Percentiles rank a stretch among this genome's conserved stretches.
These are phyloP conservation scores for Hippocampus barbouri DNA, from an alignment of 2,113 vertebrate species.

Conservation along the genomic window DNA sequence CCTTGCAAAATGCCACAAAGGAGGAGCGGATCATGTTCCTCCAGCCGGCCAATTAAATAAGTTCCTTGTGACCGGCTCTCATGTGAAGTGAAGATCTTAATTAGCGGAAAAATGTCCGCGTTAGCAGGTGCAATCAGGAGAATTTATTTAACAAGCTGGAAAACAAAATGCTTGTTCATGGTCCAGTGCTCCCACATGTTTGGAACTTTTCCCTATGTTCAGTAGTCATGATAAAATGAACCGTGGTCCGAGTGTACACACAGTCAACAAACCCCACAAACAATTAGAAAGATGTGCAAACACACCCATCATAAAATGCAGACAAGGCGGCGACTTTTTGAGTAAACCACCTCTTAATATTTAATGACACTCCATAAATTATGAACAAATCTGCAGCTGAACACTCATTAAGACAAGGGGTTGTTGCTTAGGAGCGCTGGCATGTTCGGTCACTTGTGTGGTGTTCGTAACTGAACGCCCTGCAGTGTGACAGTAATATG, in stretches of 20 bases:
- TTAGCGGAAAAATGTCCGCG: slow-evolving; percentile 11
- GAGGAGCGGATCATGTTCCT: slow-evolving; percentile 22
- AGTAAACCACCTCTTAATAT: slow-evolving; percentile 60
- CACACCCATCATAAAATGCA: background rate
- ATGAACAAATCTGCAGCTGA: slow-evolving; percentile 64
- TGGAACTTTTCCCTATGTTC: slow-evolving; percentile 13
- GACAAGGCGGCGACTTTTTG: slow-evolving; percentile 33
- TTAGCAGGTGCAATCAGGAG: slow-evolving; percentile 24
- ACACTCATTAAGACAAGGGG: slow-evolving; percentile 37
- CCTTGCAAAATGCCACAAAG: slow-evolving; percentile 19
- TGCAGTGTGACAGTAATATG: slow-evolving; percentile 28
- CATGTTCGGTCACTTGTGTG: slow-evolving; percentile 38
- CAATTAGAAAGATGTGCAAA: slow-evolving; percentile 43
- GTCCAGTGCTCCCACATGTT: slow-evolving; percentile 17
- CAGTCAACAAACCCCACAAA: slow-evolving; percentile 35
- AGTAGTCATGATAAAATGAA: slow-evolving; percentile 26
- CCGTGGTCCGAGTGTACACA: slow-evolving; percentile 34
- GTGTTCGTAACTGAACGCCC: slow-evolving; percentile 45
- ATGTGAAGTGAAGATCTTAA: slow-evolving; percentile 8
- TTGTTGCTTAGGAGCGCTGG: slow-evolving; percentile 49
- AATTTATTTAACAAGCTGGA: slow-evolving; percentile 32
- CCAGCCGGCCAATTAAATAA: slow-evolving; percentile 41
- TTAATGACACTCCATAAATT: slow-evolving; percentile 66
- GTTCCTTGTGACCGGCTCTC: slow-evolving; percentile 20
- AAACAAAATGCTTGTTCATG: slow-evolving; percentile 45